A percentile compares a stretch with the other conserved stretches of the same genome.
These are phyloP conservation scores for silkworm (Bombyx mori) DNA, from an alignment of 1,140 invertebrate species.

Conservation along the genomic window ASM3026992v2 NC_085109.1:11293001-11293500, in stretches of 20 bases:
- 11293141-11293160: too few relatives aligned
- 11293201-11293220: conserved; percentile 2
- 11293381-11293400: conserved; percentile 55
- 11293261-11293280: conserved; percentile 17
- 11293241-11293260: conserved; percentile 65
- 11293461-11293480: conserved; percentile 39
- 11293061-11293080: too few relatives aligned
- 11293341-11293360: conserved; percentile 70
- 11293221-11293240: conserved; percentile 44
- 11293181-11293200: too few relatives aligned
- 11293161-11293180: too few relatives aligned
- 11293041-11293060: too few relatives aligned
- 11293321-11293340: conserved; percentile 71
- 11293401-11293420: conserved; percentile 26
- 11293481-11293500: conserved; percentile 35
- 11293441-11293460: conserved; percentile 63
- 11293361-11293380: conserved; percentile 67
- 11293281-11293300: conserved; percentile 15
- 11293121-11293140: too few relatives aligned
- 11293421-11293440: conserved; percentile 49
- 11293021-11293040: too few relatives aligned
- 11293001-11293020: too few relatives aligned
- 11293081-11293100: too few relatives aligned
- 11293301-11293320: conserved; percentile 58
- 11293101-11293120: too few relatives aligned